Base-by-base conservation (phyloP, 2,113 vertebrate species). In the Polypterus bichir region DNA sequence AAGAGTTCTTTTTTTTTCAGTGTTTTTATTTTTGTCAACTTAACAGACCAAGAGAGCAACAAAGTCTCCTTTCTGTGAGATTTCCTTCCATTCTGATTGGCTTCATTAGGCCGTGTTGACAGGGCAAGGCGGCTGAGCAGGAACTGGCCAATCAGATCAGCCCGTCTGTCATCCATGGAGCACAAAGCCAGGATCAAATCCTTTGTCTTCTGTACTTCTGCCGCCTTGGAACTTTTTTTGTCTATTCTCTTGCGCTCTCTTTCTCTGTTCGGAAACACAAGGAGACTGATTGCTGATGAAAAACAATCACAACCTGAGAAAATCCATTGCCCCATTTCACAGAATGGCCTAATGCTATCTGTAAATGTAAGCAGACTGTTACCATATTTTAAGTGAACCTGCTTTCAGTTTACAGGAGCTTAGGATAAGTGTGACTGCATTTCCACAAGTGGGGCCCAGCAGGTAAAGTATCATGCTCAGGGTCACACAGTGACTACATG, bases 21-120 rank as follows among this genome's bases (percentile, higher is more conserved):
- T 27, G 27, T 27, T 27, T 27, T 27, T 27, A 27, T 27, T 27
- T 27, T 27, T 27, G 27, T 27, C 27, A 27, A 27, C 81, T 84
- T 83, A 73, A 80, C 81, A 87, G 86, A 86, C 83, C 80, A 71
- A 66, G 69, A 65, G 66, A 64, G 77, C 76, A 80, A 87, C 84
- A 87, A 83, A 86, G 83, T 82, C 65, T 82, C 85, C 84, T 81
- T 83, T 86, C 80, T 85, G 76, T 76, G 75, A 69, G 62, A 67
- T 83, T 87, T 86, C 85, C 86, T 85, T 80, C 81, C 81, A 82
- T 77, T 79, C 80, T 85, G 84, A 86, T 84, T 86, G 84, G 83
- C 68, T 80, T 88, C 86, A 88, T 87, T 86, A 78, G 76, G 78
- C 85, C 78, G 69, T 82, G 85, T 86, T 86, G 86, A 88, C 83